Conservation (phyloP, 2,113 vertebrate species). For the Heteronetta atricapilla region DNA sequence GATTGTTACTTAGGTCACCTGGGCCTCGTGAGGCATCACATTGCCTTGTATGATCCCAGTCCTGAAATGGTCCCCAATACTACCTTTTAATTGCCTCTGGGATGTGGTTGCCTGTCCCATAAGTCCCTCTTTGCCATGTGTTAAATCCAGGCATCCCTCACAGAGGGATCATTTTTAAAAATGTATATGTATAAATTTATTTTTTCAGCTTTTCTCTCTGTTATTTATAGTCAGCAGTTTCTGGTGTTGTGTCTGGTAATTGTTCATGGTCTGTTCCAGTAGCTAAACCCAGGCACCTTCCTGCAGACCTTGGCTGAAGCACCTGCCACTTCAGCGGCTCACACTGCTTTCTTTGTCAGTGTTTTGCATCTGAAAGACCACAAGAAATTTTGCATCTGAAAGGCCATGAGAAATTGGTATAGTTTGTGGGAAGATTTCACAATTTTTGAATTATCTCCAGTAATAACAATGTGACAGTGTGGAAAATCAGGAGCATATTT, state of each 20-base stretch:
- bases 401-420: background rate
- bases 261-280: background rate
- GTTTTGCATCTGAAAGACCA: background rate
- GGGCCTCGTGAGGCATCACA: fast-evolving
- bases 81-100: background rate
- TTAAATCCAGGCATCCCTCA: background rate
- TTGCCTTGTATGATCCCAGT: background rate
- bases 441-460: background rate
- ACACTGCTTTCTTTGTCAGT: background rate
- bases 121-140: background rate
- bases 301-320: background rate
- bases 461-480: background rate
- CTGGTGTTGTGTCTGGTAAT: background rate
- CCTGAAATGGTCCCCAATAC: background rate
- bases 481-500: background rate
- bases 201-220: background rate
- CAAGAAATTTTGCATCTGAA: background rate
- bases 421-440: background rate
- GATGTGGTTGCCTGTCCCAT: background rate
- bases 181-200: background rate
- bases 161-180: no score
- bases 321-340: background rate
- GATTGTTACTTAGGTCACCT: background rate
- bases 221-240: background rate
- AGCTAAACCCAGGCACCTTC: background rate